Base-by-base conservation (phyloP, 2,113 vertebrate genomes). In the Cebidichthys violaceus region DNA sequence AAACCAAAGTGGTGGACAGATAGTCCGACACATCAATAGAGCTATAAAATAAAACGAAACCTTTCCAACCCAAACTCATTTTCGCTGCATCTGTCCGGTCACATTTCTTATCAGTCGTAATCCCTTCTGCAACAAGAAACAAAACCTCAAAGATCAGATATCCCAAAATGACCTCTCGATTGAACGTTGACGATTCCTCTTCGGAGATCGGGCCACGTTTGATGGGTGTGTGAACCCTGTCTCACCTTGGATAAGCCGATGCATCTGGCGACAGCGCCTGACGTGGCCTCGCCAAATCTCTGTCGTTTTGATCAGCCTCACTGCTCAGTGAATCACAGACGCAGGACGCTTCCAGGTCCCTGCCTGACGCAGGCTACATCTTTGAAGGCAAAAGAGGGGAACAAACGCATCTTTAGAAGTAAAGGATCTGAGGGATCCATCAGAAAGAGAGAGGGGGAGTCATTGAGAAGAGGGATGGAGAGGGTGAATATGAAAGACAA, bases 321-420 rank as follows among this genome's bases (percentile, higher is more conserved):
- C 54, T 8, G 60, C 68, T 76, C 64, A 0, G 68, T 68, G 79
- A 85, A 68, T 83, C 79, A 84, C 68, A 82, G 33, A 80, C 18
- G 17, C 66, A 35, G 69, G 76, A 52, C 7, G 18, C 68, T 77
- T 17, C 39, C 64, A 78, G 70, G 66, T 71, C 54, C 62, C 66
- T 11, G 61, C 81, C 75, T 85, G 85, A 88, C 14, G 70, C 76
- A 27, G 70, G 71, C 65, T 41, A 41, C 52, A 39, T 88, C 85
- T 93, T 87, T 91, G 86, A 92, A 88, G 82, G 76, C 71, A 79
- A 85, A 70, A 79, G 80, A 70, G 61, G 64, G 68, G 77, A 89
- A 84, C 74, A 91, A 82, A 88, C 74, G 61, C 31, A 71, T 88
- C 77, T 88, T 92, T 67, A 88, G 83, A 91, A 80, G 74, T 61